A percentile compares a stretch with the other conserved stretches of the same genome.
These are phyloP conservation scores for Alitta virens DNA, from an alignment of 2,888 invertebrate species.

Conservation along the genomic window DNA sequence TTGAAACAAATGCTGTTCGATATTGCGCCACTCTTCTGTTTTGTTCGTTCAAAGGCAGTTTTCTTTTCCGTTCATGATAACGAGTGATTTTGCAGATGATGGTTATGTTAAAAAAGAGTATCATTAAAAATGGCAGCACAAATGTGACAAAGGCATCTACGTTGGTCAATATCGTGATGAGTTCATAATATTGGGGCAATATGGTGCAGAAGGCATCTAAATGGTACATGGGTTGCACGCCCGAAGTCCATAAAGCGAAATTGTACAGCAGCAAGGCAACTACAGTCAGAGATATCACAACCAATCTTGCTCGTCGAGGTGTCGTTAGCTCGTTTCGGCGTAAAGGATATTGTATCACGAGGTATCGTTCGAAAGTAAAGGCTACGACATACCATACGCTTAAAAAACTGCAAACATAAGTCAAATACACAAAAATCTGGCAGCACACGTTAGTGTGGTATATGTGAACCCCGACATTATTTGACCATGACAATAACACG, in stretches of 20 bases:
- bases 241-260: constrained; percentile 15
- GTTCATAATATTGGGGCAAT: not conserved
- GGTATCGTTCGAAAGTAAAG: constrained; percentile 80
- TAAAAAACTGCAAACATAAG: constrained; percentile 34
- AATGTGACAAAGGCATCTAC: constrained; percentile 13
- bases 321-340: constrained; percentile 10
- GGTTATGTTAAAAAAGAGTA: constrained; percentile 10
- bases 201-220: not conserved
- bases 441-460: constrained; percentile 11
- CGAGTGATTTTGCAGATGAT: constrained; percentile 5
- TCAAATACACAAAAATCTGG: constrained; percentile 39
- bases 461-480: constrained; percentile 9
- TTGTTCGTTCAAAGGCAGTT: not conserved
- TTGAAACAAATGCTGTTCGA: no score
- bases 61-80: not conserved
- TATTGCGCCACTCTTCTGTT: no score
- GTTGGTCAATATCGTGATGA: constrained; percentile 2
- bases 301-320: constrained; percentile 11
- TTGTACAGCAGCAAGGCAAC: constrained; percentile 10
- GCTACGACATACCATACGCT: constrained; percentile 79
- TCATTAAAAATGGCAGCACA: constrained; percentile 4
- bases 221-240: not conserved
- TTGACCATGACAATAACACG: constrained; percentile 17
- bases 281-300: constrained; percentile 4
- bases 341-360: constrained; percentile 76